Base-by-base conservation (phyloP, 1,140 invertebrate genomes). In the Pectinophora gossypiella region DNA sequence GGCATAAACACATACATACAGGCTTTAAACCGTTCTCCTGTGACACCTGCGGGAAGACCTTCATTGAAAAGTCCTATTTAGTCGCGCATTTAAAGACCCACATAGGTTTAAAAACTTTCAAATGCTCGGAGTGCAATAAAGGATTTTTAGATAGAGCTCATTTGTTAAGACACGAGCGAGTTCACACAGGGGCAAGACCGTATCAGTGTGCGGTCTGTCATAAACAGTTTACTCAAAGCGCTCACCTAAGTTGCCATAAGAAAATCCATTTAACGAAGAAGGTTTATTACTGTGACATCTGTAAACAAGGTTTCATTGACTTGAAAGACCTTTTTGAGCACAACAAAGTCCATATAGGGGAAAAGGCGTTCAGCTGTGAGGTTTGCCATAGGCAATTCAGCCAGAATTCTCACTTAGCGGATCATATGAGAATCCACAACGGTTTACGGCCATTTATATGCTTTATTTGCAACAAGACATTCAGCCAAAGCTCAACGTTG, bases 381-480 rank as follows among this genome's bases (percentile, higher is more conserved):
- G 80, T 94, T 0, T 98, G 96, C 76, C 90, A 92, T 6, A 93
- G 95, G 58, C 89, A 91, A 40, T 98, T 98, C 68, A 95, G 95
- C 0, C 90, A 96, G 23, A 93, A 93, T 1, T 92, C 95, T 56
- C 93, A 93, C 7, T 76, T 96, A 15, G 92, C 93, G 55, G 92
- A 95, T 35, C 95, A 98, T 77, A 91, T 93, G 53, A 96, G 95
- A 59, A 89, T 92, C 27, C 93, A 94, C 64, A 91, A 91, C 12
- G 95, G 96, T n/a, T 89, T 95, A 3, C 93, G 95, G 57, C 94
- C 95, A 0, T 96, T 96, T 59, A 87, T 92, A 4, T 98, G 97
- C 77, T 90, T 92, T 10, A 91, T 97, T 20, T 98, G 97, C 65
- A 93, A 95, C 51, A 97, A 97, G 73, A 91, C 93, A 2, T 95